Conservation (phyloP, 2,888 invertebrate genomes). For the Lasioglossum oenotherae region DNA sequence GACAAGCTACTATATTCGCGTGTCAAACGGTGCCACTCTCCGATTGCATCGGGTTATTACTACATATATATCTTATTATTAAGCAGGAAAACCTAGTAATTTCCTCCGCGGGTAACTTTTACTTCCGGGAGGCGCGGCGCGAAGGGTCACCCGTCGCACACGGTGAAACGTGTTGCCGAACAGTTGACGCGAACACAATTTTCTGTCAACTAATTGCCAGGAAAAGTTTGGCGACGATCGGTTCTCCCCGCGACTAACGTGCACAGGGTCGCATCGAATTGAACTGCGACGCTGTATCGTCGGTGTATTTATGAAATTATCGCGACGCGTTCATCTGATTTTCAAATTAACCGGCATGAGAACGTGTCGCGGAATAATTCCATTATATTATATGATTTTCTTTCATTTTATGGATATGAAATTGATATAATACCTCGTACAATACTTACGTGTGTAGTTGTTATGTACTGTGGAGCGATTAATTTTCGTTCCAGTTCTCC, state of each 20-base stretch:
- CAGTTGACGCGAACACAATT: conserved; percentile 34
- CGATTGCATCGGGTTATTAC: neutral
- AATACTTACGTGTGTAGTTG: no score
- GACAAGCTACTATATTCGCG: neutral
- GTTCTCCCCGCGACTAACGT: neutral
- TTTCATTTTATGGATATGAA: no score
- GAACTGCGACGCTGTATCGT: neutral
- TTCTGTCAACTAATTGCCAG: conserved; percentile 29
- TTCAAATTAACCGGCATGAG: no score
- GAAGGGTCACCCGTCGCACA: neutral
- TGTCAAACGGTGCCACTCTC: neutral
- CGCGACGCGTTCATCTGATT: neutral
- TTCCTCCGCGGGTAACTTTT: conserved; percentile 4
- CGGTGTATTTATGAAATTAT: neutral
- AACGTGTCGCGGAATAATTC: no score
- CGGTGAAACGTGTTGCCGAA: conserved; percentile 1
- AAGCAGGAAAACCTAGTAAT: neutral
- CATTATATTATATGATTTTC: no score
- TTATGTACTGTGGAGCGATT: no score
- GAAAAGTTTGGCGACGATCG: conserved; percentile 16
- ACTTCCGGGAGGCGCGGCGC: conserved; percentile 3
- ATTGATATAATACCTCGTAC: no score
- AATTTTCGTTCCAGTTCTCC: neutral
- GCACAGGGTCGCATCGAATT: neutral
- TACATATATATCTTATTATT: neutral